phyloP scores from a whole-genome alignment of 1,140 invertebrate genomes.

The Coptotermes formosanus region DNA sequence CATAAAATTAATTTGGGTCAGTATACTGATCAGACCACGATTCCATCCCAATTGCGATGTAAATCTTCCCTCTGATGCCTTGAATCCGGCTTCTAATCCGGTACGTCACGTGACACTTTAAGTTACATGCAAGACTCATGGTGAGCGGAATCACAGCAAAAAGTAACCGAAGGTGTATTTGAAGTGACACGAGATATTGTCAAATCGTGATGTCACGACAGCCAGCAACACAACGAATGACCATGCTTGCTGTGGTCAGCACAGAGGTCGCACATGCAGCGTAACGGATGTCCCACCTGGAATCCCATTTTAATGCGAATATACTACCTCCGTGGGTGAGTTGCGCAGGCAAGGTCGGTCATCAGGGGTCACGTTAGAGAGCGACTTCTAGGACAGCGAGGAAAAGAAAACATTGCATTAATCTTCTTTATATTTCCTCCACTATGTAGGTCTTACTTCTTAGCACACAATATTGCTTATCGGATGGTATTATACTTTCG shows the following conservation, averaged over 20 bases:
- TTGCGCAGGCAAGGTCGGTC: no score
- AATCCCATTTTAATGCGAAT: neutral
- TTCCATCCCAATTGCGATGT: neutral
- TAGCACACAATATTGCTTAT: no score
- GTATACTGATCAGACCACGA: neutral
- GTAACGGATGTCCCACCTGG: neutral
- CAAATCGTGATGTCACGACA: neutral
- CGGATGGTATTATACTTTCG: no score
- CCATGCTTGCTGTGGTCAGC: neutral
- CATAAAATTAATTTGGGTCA: neutral
- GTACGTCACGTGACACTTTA: neutral
- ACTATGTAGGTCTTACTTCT: no score
- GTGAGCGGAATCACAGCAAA: neutral
- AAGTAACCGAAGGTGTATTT: neutral
- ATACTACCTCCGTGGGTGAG: neutral
- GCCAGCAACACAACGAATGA: neutral
- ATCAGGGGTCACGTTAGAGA: neutral
- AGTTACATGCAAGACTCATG: neutral
- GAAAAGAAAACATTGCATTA: neutral
- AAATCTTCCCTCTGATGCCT: neutral
- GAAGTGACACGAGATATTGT: neutral
- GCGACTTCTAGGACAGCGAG: neutral
- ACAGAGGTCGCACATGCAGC: neutral
- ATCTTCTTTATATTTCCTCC: no score
- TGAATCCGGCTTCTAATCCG: neutral